Evolutionary conservation across 2,888 invertebrate genomes (phyloP).

Genomic region (Clepsis dumicolana): DNA sequence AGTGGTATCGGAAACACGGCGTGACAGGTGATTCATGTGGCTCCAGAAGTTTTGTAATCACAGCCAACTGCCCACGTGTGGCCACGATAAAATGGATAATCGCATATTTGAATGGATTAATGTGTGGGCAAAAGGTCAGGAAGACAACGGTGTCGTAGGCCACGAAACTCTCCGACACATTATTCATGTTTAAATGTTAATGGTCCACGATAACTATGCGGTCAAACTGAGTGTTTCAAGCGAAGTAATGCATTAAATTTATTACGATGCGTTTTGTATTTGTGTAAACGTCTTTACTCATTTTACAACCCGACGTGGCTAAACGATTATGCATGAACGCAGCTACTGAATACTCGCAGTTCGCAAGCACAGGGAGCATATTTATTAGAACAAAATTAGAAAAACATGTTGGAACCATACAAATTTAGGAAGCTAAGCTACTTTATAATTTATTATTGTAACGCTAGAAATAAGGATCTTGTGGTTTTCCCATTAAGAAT

Average conservation of each 20-base stretch:
- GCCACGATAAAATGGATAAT: constrained; percentile 48
- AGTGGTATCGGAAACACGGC: constrained; percentile 25
- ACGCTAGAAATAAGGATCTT: constrained; percentile 6
- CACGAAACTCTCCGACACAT: constrained; percentile 48
- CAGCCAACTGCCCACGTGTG: constrained; percentile 34
- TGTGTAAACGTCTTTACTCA: constrained; percentile 24
- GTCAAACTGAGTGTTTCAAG: constrained; percentile 47
- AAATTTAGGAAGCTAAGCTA: too few species aligned
- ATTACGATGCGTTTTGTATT: constrained; percentile 39
- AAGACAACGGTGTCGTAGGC: constrained; percentile 47
- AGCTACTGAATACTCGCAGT: too few species aligned
- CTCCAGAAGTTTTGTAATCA: constrained; percentile 38
- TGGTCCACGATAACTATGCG: constrained; percentile 52
- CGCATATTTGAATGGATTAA: constrained; percentile 50
- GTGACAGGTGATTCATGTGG: constrained; percentile 36
- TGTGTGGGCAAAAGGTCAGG: constrained; percentile 50
- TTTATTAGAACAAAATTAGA: too few species aligned
- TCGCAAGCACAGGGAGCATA: too few species aligned
- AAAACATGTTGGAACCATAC: too few species aligned
- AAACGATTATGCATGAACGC: neutral
- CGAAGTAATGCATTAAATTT: constrained; percentile 47
- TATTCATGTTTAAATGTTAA: constrained; percentile 57
- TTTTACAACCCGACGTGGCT: neutral
- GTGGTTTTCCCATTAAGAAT: constrained; percentile 22
- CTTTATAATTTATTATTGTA: neutral